Evolutionary conservation across 2,888 invertebrate genomes (phyloP).

Genomic region (Pardosa pseudoannulata): DNA sequence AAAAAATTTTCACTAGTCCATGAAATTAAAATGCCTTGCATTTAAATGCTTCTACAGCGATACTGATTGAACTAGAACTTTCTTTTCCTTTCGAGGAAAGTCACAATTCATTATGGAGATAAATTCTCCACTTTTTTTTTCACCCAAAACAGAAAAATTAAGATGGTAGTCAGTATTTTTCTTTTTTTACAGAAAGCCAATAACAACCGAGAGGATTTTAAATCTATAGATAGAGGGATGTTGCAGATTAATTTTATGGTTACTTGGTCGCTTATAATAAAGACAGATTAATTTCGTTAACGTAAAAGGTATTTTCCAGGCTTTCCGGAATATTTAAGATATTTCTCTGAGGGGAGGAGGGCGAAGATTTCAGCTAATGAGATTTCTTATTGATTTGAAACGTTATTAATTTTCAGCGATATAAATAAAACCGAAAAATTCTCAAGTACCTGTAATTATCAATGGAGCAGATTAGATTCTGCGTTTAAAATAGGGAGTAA

Average conservation of each 20-base stretch:
- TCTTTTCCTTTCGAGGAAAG: slow-evolving; percentile 9
- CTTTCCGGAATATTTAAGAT: too few species aligned
- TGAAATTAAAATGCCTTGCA: slow-evolving; percentile 62
- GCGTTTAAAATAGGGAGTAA: too few species aligned
- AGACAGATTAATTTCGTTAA: not conserved
- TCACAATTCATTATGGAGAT: slow-evolving; percentile 35
- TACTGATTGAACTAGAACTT: slow-evolving; percentile 35
- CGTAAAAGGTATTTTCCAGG: not conserved
- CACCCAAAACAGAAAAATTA: not conserved
- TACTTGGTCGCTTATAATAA: slow-evolving; percentile 11
- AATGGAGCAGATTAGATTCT: too few species aligned
- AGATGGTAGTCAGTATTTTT: not conserved
- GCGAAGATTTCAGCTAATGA: too few species aligned
- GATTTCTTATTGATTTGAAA: too few species aligned
- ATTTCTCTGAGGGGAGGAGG: too few species aligned
- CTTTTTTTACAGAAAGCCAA: slow-evolving; percentile 24
- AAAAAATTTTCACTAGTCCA: slow-evolving; percentile 51
- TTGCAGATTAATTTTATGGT: slow-evolving; percentile 16
- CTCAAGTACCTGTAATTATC: too few species aligned
- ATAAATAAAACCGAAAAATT: too few species aligned
- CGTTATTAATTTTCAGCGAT: too few species aligned
- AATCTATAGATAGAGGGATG: slow-evolving; percentile 14
- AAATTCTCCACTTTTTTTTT: slow-evolving; percentile 4
- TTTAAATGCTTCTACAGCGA: slow-evolving; percentile 44
- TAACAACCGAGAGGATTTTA: slow-evolving; percentile 44